Base-by-base conservation (phyloP, 2,113 vertebrate species). In the Nerophis lumbriciformis region DNA sequence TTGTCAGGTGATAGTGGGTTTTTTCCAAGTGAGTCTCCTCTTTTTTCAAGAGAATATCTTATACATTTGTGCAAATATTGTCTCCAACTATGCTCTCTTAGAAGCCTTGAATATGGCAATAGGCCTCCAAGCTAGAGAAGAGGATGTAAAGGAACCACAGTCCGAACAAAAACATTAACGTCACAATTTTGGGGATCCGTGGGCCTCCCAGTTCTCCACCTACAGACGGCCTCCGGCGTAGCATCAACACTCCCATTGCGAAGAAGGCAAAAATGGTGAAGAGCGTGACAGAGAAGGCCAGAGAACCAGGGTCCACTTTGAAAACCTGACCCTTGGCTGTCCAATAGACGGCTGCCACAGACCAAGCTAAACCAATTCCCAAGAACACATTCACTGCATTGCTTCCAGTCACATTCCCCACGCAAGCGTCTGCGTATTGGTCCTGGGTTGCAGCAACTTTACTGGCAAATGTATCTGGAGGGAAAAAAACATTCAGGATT, bases 251-350 rank as follows among this genome's bases (percentile, higher is more conserved):
- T 1, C 88, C 88, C 84, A 96, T 90, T 53, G 69, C 82, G 62
- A 94, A 82, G 73, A 95, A 92, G 83, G 94, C 94, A 65, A 94
- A 94, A 86, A 95, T 93, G 67, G 94, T 95, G 88, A 95, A 96
- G 69, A 96, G 94, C 0, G 94, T 96, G 86, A 96, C 94, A 0
- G 94, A 94, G 87, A 96, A 96, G 76, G 94, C 94, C 89, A 96
- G 80, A 0, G 92, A 92, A 63, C 94, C 94, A 0, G 93, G 90
- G 9, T 94, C 87, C 84, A 96, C 94, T 16, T 77, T 68, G 75
- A 96, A 95, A 37, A 82, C 80, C 59, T 89, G 78, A 58, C 94
- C 94, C 81, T 94, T 90, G 63, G 86, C 80, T 14, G 92, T 83
- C 94, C 94, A 95, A 71, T 96, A 95, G 16, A 94, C 83, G 2